Evolutionary conservation across 2,888 invertebrate species (phyloP).

Genomic region (Stomorhina lunata): DNA sequence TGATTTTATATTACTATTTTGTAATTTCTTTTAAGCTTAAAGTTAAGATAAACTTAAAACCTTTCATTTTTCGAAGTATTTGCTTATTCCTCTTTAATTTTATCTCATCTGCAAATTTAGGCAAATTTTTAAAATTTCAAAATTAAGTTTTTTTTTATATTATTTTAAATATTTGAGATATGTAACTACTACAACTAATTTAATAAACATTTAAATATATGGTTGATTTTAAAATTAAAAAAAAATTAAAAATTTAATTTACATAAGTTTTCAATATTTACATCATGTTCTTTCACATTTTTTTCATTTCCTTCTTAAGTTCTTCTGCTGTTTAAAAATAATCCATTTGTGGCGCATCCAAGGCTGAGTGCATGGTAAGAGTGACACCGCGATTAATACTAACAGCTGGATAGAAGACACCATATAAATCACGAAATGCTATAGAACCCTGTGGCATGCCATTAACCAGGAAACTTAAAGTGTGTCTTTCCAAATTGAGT

Average conservation of each 20-base stretch:
- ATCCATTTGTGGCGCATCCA: slow-evolving; percentile 88
- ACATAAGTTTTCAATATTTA: slow-evolving; percentile 34
- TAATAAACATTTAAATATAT: slow-evolving; percentile 45
- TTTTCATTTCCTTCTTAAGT: background rate
- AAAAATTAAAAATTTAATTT: slow-evolving; percentile 17
- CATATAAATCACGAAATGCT: slow-evolving; percentile 95
- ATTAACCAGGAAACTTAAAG: slow-evolving; percentile 95
- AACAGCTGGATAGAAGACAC: slow-evolving; percentile 99
- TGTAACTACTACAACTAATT: slow-evolving; percentile 56
- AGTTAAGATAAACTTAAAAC: background rate
- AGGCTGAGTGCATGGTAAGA: slow-evolving; percentile 94
- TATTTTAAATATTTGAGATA: slow-evolving; percentile 44
- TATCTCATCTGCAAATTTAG: background rate
- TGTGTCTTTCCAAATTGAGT: slow-evolving; percentile 93
- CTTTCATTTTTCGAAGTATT: background rate
- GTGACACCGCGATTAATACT: slow-evolving; percentile 97
- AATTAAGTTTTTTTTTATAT: background rate
- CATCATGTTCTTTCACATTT: background rate
- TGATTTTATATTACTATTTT: slow-evolving; percentile 38
- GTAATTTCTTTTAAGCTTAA: background rate
- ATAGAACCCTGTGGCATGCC: slow-evolving; percentile 95
- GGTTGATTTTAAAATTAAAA: slow-evolving; percentile 11
- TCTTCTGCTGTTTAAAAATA: slow-evolving; percentile 72
- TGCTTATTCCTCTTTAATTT: background rate
- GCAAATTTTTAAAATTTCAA: slow-evolving; percentile 10